Percentiles rank a stretch among this genome's conserved stretches.
Evolutionary conservation across 2,888 invertebrate genomes (phyloP).

Genomic region (Sialis fuliginosa): DNA sequence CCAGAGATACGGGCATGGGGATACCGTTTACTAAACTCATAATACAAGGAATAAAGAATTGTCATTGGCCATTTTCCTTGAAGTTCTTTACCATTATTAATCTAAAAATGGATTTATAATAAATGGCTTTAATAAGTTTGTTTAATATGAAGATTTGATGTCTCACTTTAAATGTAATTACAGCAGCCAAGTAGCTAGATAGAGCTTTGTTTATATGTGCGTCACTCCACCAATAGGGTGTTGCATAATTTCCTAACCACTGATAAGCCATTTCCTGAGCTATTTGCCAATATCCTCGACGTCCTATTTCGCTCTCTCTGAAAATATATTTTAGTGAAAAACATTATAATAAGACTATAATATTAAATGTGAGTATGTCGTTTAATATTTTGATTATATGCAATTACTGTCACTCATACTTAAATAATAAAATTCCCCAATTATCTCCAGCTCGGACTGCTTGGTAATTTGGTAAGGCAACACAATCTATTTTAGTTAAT

Average conservation of each 20-base stretch:
- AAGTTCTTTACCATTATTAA: conserved; percentile 50
- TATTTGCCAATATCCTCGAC: conserved; percentile 43
- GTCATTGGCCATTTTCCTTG: conserved; percentile 71
- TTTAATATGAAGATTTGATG: neutral
- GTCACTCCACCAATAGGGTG: conserved; percentile 63
- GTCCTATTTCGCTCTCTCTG: conserved; percentile 58
- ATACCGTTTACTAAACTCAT: conserved; percentile 62
- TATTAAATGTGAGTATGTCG: conserved; percentile 5
- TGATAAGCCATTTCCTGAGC: conserved; percentile 61
- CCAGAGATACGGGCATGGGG: conserved; percentile 63
- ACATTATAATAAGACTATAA: neutral
- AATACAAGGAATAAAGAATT: conserved; percentile 56
- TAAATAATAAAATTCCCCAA: conserved; percentile 65
- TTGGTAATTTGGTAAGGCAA: conserved; percentile 54
- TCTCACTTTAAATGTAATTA: conserved; percentile 48
- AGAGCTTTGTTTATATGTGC: conserved; percentile 61
- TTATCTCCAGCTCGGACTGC: conserved; percentile 57
- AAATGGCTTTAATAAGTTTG: neutral
- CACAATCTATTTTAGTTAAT: conserved; percentile 47
- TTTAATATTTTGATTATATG: neutral
- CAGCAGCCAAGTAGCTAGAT: conserved; percentile 56
- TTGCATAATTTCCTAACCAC: conserved; percentile 59
- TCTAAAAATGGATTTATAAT: conserved; percentile 24
- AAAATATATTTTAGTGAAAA: conserved; percentile 10
- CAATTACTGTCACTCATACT: conserved; percentile 29